Conservation (phyloP, 1,140 invertebrate genomes). For the Drosophila sturtevanti region DNA sequence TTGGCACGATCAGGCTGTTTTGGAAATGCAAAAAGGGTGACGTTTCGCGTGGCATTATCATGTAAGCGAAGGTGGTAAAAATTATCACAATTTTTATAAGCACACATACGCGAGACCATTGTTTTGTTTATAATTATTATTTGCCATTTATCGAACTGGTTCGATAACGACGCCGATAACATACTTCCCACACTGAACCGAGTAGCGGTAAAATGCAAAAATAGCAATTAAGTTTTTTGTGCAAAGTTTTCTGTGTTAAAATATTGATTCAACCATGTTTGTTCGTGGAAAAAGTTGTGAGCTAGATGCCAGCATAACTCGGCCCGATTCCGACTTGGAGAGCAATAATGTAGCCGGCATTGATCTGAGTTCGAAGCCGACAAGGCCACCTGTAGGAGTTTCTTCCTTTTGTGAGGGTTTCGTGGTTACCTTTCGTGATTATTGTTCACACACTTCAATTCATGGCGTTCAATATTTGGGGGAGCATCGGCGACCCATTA, state of each 20-base stretch:
- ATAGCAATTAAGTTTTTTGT: not conserved
- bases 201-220: not conserved
- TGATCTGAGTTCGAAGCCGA: constrained; percentile 22
- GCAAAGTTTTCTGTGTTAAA: constrained; percentile 1
- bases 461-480: constrained; percentile 84
- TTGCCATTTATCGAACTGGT: not conserved
- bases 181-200: not conserved
- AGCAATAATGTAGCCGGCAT: constrained; percentile 16
- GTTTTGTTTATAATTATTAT: constrained; percentile 15
- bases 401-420: constrained; percentile 35
- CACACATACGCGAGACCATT: constrained; percentile 55
- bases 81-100: constrained; percentile 65
- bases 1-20: constrained; percentile 51
- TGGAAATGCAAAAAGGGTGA: constrained; percentile 65
- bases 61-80: constrained; percentile 21
- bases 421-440: constrained; percentile 69
- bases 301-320: constrained; percentile 18
- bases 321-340: constrained; percentile 42
- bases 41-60: constrained; percentile 9
- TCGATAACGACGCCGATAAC: not conserved
- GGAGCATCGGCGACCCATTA: constrained; percentile 70
- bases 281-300: constrained; percentile 35
- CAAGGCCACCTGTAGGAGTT: not conserved
- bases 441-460: constrained; percentile 82
- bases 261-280: constrained; percentile 37